phyloP scores from a whole-genome alignment of 2,797 vertebrate species.

The Cirrhinus mrigala region DNA sequence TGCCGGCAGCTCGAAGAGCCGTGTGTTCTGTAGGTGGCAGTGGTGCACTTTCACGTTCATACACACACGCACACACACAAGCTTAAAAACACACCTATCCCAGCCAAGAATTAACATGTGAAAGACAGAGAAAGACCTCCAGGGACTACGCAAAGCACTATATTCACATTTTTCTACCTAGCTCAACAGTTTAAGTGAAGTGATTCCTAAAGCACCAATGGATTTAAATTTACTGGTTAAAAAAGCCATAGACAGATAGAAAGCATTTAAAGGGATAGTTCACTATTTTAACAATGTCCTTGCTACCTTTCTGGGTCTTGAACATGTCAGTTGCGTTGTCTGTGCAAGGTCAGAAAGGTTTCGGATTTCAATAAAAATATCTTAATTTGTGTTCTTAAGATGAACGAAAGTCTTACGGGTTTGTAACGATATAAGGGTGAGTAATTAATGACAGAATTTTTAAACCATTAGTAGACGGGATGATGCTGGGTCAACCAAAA shows the following conservation, averaged over 20 bases:
- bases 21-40: constrained; percentile 62
- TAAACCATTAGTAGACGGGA: too few species aligned
- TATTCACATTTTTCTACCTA: not conserved
- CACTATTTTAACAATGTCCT: too few species aligned
- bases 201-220: not conserved
- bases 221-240: not conserved
- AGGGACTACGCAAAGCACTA: not conserved
- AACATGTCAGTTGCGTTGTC: too few species aligned
- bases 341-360: too few species aligned
- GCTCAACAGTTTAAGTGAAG: constrained; percentile 1
- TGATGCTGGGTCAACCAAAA: too few species aligned
- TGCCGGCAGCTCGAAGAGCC: not conserved
- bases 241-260: not conserved
- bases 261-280: too few species aligned
- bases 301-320: too few species aligned
- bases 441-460: too few species aligned
- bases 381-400: too few species aligned
- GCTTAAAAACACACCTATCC: not conserved
- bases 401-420: too few species aligned
- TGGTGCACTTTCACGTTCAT: constrained; percentile 49
- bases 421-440: too few species aligned
- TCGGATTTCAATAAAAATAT: too few species aligned
- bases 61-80: not conserved
- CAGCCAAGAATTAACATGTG: not conserved
- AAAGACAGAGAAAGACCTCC: not conserved